Base-by-base conservation (phyloP, 2,888 invertebrate genomes). In the Chorisops tibialis region DNA sequence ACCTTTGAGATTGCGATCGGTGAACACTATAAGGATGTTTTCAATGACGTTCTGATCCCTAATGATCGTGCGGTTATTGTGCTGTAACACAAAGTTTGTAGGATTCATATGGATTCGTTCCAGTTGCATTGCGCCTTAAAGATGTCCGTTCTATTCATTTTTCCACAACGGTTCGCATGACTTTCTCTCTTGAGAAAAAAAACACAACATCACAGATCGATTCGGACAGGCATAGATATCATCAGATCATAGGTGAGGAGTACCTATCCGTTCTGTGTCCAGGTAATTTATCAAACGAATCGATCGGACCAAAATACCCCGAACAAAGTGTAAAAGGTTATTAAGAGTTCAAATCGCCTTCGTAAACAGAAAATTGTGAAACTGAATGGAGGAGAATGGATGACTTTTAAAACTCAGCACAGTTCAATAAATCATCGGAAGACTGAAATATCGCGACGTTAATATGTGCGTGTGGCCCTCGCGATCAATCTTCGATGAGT, bases 401-500 rank as follows among this genome's bases (percentile, higher is more conserved):
- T 56, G 56, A 56, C 56, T 56, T 45, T 56, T 56, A 56, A 56
- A 56, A 56, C 43, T 45, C 56, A 43, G 56, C 56, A 56, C 35
- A 19, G 43, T 21, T 43, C 43, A 24, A 56, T 56, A 56, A 56
- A 56, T 56, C 56, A 56, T 56, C 30, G 30, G 30, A 45, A 21
- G 45, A 12, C 21, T 56, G 56, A 56, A 56, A 56, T 56, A 56
- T 56, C 56, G 56, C 56, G 56, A 45, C 43, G 43, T 30, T 18
- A 45, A 19, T 19, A 45, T 56, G 45, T 56, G 56, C 56, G 56
- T 56, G 56, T 56, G 66, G 66, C 65, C 67, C 50, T 59, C 61
- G 63, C 63, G 51, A 62, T 63, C 59, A 64, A 64, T 65, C 64
- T 63, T 65, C 63, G 56, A 61, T 64, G 68, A 68, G 67, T 67